These are phyloP conservation scores for Spinibarbus caldwelli DNA, from an alignment of 2,797 vertebrate species.

Conservation along the genomic window DNA sequence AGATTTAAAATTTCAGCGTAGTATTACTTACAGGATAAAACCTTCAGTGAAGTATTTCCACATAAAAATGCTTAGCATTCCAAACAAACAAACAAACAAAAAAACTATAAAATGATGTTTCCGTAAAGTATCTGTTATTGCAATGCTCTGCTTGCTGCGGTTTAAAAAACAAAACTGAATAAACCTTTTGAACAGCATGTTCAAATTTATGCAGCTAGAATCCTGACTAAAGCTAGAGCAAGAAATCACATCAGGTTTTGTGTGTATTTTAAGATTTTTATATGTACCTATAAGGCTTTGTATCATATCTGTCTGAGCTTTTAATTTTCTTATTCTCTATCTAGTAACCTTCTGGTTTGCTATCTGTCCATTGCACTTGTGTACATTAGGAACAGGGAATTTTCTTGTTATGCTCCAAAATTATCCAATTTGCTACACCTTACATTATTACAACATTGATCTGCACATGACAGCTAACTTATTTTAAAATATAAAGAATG, in stretches of 20 bases:
- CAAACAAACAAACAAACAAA: too few relatives aligned
- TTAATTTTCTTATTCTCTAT: background rate
- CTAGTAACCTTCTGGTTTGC: background rate
- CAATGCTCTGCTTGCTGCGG: background rate
- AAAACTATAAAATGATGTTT: background rate
- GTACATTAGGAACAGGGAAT: background rate
- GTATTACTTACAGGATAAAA: constrained; percentile 1
- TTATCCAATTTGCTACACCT: background rate
- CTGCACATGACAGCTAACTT: background rate
- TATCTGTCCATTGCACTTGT: background rate
- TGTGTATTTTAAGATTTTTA: background rate
- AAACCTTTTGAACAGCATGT: background rate
- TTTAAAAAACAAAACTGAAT: background rate
- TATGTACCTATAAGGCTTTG: background rate
- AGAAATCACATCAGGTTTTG: background rate
- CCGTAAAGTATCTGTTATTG: background rate
- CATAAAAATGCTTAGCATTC: background rate
- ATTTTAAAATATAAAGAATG: background rate
- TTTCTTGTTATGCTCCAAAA: background rate
- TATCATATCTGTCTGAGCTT: background rate
- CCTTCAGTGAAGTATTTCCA: background rate
- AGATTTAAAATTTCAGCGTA: constrained; percentile 25
- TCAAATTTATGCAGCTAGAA: background rate
- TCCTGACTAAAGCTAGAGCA: background rate
- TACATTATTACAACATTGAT: background rate